These are phyloP conservation scores for Halocynthia aurantium DNA, from an alignment of 23 tunicate genomes.

Conservation along the genomic window DNA sequence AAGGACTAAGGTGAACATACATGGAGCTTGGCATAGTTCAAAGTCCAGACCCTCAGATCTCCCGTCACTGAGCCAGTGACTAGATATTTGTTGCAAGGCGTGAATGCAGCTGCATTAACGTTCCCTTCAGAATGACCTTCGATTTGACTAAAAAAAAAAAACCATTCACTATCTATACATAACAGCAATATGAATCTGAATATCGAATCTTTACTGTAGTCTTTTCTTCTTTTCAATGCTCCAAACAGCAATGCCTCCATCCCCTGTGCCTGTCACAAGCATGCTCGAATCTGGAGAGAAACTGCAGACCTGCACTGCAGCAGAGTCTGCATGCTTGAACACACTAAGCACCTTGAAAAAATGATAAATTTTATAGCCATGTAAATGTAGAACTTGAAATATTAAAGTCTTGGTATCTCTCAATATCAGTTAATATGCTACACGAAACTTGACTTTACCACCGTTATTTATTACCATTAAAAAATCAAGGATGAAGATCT, in stretches of 20 bases:
- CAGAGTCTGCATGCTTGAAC: conserved; percentile 62
- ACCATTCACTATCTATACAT: not conserved
- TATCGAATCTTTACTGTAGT: not conserved
- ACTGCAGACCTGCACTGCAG: conserved; percentile 66
- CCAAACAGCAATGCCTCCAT: conserved; percentile 93
- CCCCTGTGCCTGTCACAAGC: conserved; percentile 74
- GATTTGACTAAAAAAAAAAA: conserved; percentile 35
- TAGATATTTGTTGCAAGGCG: conserved; percentile 62
- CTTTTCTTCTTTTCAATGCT: conserved; percentile 45
- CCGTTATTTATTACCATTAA: not conserved
- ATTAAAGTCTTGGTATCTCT: not conserved
- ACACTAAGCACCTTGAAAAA: conserved; percentile 38
- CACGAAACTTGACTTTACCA: not conserved
- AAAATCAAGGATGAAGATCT: not conserved
- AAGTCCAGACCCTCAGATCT: conserved; percentile 75
- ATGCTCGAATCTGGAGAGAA: conserved; percentile 46
- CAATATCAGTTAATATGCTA: not conserved
- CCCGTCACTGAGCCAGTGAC: conserved; percentile 83
- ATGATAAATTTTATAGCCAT: not conserved
- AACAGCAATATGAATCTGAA: no score
- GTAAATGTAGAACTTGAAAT: not conserved
- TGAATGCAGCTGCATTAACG: conserved; percentile 75
- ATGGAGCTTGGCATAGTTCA: not conserved
- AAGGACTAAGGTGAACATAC: not conserved
- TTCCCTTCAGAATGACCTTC: conserved; percentile 83